These are phyloP conservation scores for Ibidorhyncha struthersii DNA, from an alignment of 2,113 vertebrate species.

Conservation along the genomic window DNA sequence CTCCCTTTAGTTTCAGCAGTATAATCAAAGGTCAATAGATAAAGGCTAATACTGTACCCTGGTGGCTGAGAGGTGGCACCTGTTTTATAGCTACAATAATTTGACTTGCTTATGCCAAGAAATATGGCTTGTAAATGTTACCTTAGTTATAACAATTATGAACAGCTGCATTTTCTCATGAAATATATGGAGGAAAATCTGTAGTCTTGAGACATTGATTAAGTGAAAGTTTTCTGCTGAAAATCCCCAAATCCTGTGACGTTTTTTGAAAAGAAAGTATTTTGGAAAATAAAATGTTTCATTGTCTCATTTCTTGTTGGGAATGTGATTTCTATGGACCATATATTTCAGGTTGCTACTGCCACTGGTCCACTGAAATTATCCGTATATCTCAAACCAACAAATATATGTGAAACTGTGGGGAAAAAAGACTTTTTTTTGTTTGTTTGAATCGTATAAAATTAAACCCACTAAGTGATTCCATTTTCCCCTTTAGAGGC, in stretches of 20 bases:
- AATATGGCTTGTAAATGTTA: neutral
- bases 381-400: neutral
- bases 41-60: neutral
- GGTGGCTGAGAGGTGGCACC: neutral
- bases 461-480: slow-evolving; percentile 1
- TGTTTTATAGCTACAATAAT: neutral
- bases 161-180: neutral
- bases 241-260: neutral
- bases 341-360: neutral
- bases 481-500: neutral
- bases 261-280: neutral
- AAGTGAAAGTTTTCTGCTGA: neutral
- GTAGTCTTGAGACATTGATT: neutral
- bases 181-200: neutral
- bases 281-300: neutral
- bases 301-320: neutral
- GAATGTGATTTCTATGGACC: neutral
- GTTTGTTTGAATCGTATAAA: neutral
- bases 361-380: neutral
- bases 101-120: neutral
- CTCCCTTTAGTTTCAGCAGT: neutral
- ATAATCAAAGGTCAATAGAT: neutral
- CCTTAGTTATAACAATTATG: neutral
- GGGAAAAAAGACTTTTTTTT: neutral
- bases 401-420: neutral